These are phyloP conservation scores for Papilio protenor DNA, from an alignment of 2,888 invertebrate species.

Conservation along the genomic window DNA sequence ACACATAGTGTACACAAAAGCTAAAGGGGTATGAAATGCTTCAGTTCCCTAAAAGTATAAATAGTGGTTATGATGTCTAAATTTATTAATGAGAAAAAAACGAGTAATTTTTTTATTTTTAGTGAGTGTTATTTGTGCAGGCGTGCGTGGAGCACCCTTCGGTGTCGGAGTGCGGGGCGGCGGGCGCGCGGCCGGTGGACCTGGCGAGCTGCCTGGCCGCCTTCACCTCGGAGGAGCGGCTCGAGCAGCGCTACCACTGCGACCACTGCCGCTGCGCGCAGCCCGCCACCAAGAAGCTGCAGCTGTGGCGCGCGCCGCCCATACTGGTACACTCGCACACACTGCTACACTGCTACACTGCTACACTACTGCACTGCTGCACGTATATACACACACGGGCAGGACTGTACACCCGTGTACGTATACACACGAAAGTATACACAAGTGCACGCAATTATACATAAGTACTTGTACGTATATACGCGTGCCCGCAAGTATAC, in stretches of 20 bases:
- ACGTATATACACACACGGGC: not conserved
- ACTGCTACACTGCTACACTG: not conserved
- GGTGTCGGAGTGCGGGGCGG: constrained; percentile 87
- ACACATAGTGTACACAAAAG: too few species aligned
- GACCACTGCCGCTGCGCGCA: constrained; percentile 92
- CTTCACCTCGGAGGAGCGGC: constrained; percentile 93
- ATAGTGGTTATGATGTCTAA: too few species aligned
- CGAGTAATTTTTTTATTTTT: too few species aligned
- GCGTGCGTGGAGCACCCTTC: constrained; percentile 91
- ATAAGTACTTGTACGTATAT: too few species aligned
- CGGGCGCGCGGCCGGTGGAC: constrained; percentile 92
- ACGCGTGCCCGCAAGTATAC: too few species aligned
- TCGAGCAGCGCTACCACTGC: constrained; percentile 95
- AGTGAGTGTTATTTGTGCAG: constrained; percentile 67
- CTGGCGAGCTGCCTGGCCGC: constrained; percentile 93
- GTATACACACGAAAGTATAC: too few species aligned
- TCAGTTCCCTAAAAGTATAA: too few species aligned
- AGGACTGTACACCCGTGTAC: not conserved
- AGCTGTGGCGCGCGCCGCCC: constrained; percentile 96
- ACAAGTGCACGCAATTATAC: too few species aligned
- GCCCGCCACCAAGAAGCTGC: constrained; percentile 94
- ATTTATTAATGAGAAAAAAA: too few species aligned
- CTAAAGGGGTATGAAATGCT: too few species aligned
- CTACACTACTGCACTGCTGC: not conserved
- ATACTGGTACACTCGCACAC: constrained; percentile 87